Conservation (phyloP, 2,888 invertebrate genomes). For the Autographa pulchrina region DNA sequence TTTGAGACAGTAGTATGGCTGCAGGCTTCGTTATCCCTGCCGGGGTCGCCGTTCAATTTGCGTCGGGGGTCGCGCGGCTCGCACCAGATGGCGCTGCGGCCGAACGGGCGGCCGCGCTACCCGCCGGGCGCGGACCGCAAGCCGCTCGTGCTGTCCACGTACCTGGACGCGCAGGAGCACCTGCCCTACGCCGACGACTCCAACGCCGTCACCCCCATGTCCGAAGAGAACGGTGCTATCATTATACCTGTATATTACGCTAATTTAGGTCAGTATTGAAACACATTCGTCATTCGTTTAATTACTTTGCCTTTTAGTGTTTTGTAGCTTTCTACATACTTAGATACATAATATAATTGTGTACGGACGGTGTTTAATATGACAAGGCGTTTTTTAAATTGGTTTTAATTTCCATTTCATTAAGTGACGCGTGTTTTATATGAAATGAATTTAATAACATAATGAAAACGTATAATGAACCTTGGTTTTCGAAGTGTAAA, state of each 20-base stretch:
- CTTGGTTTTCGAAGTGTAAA: too few relatives aligned
- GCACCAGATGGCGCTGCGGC: slow-evolving; percentile 96
- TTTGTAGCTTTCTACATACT: not conserved
- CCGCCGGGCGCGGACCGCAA: slow-evolving; percentile 96
- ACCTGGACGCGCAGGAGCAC: slow-evolving; percentile 98
- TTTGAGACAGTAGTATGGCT: slow-evolving; percentile 64
- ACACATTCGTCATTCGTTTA: not conserved
- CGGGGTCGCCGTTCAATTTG: slow-evolving; percentile 98
- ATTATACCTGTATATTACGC: slow-evolving; percentile 97
- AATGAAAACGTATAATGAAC: not conserved
- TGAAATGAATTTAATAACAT: not conserved
- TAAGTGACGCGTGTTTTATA: not conserved
- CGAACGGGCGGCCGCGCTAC: slow-evolving; percentile 94
- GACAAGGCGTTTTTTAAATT: not conserved
- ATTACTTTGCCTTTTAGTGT: not conserved
- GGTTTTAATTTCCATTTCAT: not conserved
- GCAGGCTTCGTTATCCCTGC: slow-evolving; percentile 98
- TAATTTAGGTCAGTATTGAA: slow-evolving; percentile 91
- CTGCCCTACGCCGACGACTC: slow-evolving; percentile 99
- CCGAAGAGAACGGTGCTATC: slow-evolving; percentile 98
- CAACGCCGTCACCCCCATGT: slow-evolving; percentile 99
- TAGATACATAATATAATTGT: not conserved
- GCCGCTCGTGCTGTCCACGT: slow-evolving; percentile 97
- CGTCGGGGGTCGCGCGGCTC: slow-evolving; percentile 97
- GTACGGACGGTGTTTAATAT: not conserved